These are phyloP conservation scores for Lordiphosa mommai DNA, from an alignment of 1,140 invertebrate genomes.

Conservation along the genomic window DNA sequence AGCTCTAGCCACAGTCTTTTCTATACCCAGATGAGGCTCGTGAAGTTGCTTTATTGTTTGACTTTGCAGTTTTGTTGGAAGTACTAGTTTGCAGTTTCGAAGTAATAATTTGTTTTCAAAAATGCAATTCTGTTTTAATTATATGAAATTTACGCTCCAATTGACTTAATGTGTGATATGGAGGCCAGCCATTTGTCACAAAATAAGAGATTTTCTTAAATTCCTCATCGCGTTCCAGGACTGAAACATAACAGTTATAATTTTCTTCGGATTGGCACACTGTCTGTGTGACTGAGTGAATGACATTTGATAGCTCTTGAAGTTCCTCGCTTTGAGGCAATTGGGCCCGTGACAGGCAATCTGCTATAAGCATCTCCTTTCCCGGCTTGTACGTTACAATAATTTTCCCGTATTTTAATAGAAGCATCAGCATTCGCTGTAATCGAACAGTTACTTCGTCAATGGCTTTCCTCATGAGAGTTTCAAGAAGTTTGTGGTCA, in stretches of 20 bases:
- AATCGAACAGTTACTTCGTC: too few relatives aligned
- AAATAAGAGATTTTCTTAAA: neutral
- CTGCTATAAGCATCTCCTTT: too few relatives aligned
- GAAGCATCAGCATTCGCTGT: neutral
- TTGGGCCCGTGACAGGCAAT: too few relatives aligned
- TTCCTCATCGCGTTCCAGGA: neutral
- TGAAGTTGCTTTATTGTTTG: neutral
- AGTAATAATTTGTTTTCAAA: neutral
- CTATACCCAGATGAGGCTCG: neutral
- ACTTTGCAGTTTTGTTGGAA: constrained; percentile 2
- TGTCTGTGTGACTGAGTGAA: neutral
- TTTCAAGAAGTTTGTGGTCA: too few relatives aligned
- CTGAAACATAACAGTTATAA: neutral
- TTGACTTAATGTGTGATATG: neutral
- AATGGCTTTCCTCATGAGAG: too few relatives aligned
- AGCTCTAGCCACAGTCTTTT: neutral
- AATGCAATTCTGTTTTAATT: neutral
- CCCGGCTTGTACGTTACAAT: too few relatives aligned
- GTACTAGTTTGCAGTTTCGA: neutral
- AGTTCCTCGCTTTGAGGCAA: too few relatives aligned
- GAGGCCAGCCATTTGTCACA: neutral
- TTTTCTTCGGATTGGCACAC: neutral
- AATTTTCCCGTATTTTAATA: too few relatives aligned
- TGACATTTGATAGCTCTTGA: neutral
- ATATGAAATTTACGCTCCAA: neutral